A percentile compares a stretch with the other conserved stretches of the same genome.
Evolutionary conservation across 2,888 invertebrate genomes (phyloP).

Genomic region (Liopterus haemorrhoidalis): DNA sequence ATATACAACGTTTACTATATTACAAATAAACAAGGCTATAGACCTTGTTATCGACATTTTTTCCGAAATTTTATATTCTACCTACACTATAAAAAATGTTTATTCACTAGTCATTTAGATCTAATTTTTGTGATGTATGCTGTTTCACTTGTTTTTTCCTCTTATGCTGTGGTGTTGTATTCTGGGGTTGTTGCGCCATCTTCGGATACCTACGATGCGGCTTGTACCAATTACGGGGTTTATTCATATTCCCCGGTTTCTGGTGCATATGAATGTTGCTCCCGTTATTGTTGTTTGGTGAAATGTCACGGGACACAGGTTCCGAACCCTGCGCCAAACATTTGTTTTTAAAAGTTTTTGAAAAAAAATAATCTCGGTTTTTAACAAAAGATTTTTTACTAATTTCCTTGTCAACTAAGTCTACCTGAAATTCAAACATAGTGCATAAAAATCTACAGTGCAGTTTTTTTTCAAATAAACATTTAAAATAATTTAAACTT

Average conservation of each 20-base stretch:
- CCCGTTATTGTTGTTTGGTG: constrained; percentile 38
- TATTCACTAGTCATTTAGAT: constrained; percentile 20
- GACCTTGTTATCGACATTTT: no score
- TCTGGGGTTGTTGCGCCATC: not conserved
- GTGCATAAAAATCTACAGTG: constrained; percentile 5
- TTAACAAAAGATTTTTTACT: constrained; percentile 18
- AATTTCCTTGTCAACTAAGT: constrained; percentile 17
- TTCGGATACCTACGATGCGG: constrained; percentile 19
- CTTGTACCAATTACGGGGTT: constrained; percentile 25
- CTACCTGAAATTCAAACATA: constrained; percentile 14
- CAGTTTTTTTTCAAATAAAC: no score
- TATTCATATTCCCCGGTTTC: constrained; percentile 25
- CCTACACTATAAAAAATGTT: no score
- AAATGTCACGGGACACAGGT: constrained; percentile 43
- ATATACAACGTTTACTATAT: no score
- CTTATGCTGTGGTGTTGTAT: constrained; percentile 17
- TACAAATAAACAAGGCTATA: no score
- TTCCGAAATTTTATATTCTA: no score
- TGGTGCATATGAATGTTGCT: constrained; percentile 33
- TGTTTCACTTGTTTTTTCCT: constrained; percentile 16
- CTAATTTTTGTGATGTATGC: constrained; percentile 12
- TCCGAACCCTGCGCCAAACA: constrained; percentile 40
- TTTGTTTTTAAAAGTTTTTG: constrained; percentile 20
- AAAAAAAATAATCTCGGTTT: constrained; percentile 9
- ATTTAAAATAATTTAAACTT: no score